Percentiles rank a stretch among this genome's conserved stretches.
Conservation (phyloP, 2,113 vertebrate genomes). For the Arenaria interpres region DNA sequence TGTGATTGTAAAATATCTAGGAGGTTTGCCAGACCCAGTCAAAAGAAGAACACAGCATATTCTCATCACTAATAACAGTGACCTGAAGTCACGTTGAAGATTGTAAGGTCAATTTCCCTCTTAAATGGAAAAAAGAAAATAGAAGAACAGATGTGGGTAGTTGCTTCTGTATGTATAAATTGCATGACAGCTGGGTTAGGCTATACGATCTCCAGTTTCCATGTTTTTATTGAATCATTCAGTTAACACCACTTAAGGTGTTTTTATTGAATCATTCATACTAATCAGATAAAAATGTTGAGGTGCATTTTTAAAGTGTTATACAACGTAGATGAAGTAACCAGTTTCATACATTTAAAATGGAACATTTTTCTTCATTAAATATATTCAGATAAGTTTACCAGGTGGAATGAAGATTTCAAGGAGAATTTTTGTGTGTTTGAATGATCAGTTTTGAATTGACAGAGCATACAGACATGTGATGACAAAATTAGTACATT, state of each 20-base stretch:
- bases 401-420: neutral
- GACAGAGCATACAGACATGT: neutral
- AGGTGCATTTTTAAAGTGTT: neutral
- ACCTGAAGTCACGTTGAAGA: slow-evolving; percentile 67
- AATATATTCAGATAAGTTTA: neutral
- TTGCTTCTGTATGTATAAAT: slow-evolving; percentile 65
- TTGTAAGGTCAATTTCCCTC: slow-evolving; percentile 71
- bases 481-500: neutral
- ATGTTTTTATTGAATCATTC: slow-evolving; percentile 25
- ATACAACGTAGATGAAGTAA: neutral
- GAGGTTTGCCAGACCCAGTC: slow-evolving; percentile 65
- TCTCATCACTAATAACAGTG: slow-evolving; percentile 73
- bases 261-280: slow-evolving; percentile 31
- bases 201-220: slow-evolving; percentile 35
- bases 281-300: slow-evolving; percentile 35
- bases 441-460: neutral
- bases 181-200: slow-evolving; percentile 54
- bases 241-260: neutral
- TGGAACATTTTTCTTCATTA: slow-evolving; percentile 8
- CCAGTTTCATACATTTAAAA: neutral
- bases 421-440: neutral
- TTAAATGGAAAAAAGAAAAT: slow-evolving; percentile 69
- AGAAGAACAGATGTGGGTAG: slow-evolving; percentile 56
- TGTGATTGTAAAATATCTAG: slow-evolving; percentile 68
- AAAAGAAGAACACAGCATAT: slow-evolving; percentile 65